These are phyloP conservation scores for Myopa testacea DNA, from an alignment of 2,888 invertebrate species.

Conservation along the genomic window DNA sequence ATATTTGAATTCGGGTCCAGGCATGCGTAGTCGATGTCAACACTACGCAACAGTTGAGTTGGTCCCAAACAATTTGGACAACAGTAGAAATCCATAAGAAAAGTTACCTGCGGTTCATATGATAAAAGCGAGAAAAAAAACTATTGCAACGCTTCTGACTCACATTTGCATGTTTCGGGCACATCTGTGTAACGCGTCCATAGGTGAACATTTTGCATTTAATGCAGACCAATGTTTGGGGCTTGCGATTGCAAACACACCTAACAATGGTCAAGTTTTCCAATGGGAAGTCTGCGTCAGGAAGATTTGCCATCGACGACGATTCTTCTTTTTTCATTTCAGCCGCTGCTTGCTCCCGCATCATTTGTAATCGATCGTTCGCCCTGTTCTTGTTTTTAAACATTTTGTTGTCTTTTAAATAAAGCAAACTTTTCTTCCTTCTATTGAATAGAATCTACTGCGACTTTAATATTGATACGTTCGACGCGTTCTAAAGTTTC, in stretches of 20 bases:
- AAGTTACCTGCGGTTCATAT: slow-evolving; percentile 21
- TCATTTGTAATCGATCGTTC: too few relatives aligned
- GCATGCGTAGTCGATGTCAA: slow-evolving; percentile 15
- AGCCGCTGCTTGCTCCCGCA: too few relatives aligned
- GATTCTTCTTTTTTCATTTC: too few relatives aligned
- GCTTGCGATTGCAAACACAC: slow-evolving; percentile 29
- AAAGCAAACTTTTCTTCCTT: too few relatives aligned
- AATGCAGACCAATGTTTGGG: slow-evolving; percentile 31
- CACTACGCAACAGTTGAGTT: slow-evolving; percentile 13
- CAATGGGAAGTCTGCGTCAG: too few relatives aligned
- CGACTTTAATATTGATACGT: too few relatives aligned
- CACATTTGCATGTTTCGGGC: slow-evolving; percentile 29
- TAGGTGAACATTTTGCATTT: slow-evolving; percentile 39
- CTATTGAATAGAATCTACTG: too few relatives aligned
- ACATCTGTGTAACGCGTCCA: slow-evolving; percentile 24
- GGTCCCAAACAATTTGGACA: slow-evolving; percentile 37
- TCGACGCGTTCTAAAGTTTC: too few relatives aligned
- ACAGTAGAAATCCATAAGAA: slow-evolving; percentile 35
- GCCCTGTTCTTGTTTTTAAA: too few relatives aligned
- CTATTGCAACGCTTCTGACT: neutral
- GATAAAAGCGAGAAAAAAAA: neutral
- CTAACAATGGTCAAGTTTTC: too few relatives aligned
- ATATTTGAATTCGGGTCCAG: neutral
- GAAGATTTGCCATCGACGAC: too few relatives aligned
- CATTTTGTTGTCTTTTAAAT: too few relatives aligned